These are phyloP conservation scores for Spodoptera littoralis DNA, from an alignment of 2,888 invertebrate species.

Conservation along the genomic window DNA sequence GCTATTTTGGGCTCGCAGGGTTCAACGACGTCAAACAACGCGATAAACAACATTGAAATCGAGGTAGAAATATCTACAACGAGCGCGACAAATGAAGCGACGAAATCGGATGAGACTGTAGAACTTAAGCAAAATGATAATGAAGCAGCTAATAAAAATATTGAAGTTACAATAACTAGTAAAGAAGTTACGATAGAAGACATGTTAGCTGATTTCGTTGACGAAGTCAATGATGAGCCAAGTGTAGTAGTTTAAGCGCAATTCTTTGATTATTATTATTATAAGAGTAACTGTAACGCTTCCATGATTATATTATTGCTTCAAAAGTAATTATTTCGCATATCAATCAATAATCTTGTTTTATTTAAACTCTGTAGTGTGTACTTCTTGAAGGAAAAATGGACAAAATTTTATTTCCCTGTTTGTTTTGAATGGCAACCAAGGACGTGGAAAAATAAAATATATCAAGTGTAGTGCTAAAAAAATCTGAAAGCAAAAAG, in stretches of 20 bases:
- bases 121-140: constrained; percentile 56
- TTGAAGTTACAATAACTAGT: constrained; percentile 51
- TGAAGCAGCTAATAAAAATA: constrained; percentile 40
- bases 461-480: too few species aligned
- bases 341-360: constrained; percentile 15
- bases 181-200: constrained; percentile 73
- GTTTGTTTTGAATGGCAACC: too few species aligned
- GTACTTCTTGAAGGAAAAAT: background rate
- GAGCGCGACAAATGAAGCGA: constrained; percentile 47
- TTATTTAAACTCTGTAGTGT: constrained; percentile 1
- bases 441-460: too few species aligned
- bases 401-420: too few species aligned
- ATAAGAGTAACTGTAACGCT: constrained; percentile 13
- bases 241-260: constrained; percentile 38
- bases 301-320: constrained; percentile 29
- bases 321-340: constrained; percentile 10
- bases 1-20: constrained; percentile 70
- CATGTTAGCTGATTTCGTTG: constrained; percentile 85
- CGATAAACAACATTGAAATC: constrained; percentile 33
- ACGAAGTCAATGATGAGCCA: constrained; percentile 77
- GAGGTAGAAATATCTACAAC: constrained; percentile 58
- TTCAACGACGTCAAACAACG: constrained; percentile 25
- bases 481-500: too few species aligned
- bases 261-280: constrained; percentile 16
- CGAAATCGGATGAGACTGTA: constrained; percentile 42